Evolutionary conservation across 2,888 invertebrate genomes (phyloP).

Genomic region (Lutraria lutraria): DNA sequence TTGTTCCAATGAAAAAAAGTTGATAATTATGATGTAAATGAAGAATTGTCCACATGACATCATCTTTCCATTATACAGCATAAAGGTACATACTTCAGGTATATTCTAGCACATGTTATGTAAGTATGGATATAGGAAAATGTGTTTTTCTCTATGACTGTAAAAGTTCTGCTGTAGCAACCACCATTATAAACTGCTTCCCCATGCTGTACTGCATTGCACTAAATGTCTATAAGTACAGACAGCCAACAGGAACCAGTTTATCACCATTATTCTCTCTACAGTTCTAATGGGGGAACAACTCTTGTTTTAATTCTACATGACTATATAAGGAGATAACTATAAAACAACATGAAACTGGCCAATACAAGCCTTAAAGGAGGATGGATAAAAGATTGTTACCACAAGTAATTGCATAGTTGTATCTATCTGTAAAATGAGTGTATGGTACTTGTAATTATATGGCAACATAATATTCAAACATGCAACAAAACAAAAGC

Average conservation of each 20-base stretch:
- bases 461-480: not conserved
- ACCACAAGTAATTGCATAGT: slow-evolving; percentile 61
- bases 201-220: too few species aligned
- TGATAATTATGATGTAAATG: not conserved
- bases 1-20: too few species aligned
- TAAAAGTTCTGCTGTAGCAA: not conserved
- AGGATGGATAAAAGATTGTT: slow-evolving; percentile 39
- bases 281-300: slow-evolving; percentile 3
- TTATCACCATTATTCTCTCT: not conserved
- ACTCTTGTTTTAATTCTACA: slow-evolving; percentile 13
- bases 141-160: too few species aligned
- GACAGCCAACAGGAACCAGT: too few species aligned
- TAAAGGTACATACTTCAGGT: too few species aligned
- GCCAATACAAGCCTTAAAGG: slow-evolving; percentile 34
- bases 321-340: not conserved
- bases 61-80: too few species aligned
- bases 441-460: not conserved
- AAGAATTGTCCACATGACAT: not conserved
- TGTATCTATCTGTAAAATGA: slow-evolving; percentile 57
- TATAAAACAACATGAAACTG: slow-evolving; percentile 48
- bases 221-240: too few species aligned
- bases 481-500: slow-evolving; percentile 2
- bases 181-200: too few species aligned
- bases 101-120: too few species aligned
- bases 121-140: too few species aligned